Evolutionary conservation across 2,113 vertebrate species (phyloP).

Genomic region (Camelus bactrianus): DNA sequence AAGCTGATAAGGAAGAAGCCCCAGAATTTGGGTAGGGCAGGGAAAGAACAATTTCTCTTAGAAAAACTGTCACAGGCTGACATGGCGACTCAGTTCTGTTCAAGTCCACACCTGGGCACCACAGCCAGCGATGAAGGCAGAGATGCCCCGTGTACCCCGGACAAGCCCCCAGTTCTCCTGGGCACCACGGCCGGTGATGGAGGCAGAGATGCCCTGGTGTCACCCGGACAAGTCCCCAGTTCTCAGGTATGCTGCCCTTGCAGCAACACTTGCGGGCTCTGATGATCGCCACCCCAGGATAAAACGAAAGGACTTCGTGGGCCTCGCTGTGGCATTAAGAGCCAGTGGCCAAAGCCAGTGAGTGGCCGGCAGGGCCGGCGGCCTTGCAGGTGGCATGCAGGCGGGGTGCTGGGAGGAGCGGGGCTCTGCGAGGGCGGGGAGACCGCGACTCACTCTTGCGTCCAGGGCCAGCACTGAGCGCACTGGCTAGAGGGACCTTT

Average conservation of each 20-base stretch:
- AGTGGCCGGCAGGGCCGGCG: neutral
- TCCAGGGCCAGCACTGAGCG: neutral
- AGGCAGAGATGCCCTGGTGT: neutral
- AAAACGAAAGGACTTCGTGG: no score
- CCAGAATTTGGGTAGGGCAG: fast-evolving
- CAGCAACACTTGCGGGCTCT: neutral
- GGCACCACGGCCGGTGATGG: fast-evolving
- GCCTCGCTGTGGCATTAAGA: neutral
- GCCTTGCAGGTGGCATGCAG: neutral
- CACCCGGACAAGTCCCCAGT: fast-evolving
- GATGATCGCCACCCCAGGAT: fast-evolving
- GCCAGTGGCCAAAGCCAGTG: neutral
- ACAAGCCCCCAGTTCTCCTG: fast-evolving
- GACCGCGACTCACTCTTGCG: fast-evolving
- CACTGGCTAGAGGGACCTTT: neutral
- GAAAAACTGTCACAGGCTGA: fast-evolving
- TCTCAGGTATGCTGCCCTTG: fast-evolving
- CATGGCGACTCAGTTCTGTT: neutral
- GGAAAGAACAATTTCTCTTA: neutral
- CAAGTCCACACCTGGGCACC: neutral
- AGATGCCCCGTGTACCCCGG: fast-evolving
- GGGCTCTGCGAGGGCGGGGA: neutral
- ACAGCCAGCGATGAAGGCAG: fast-evolving
- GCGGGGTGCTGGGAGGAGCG: fast-evolving
- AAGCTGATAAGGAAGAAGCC: neutral